Base-by-base conservation (phyloP, 2,888 invertebrate genomes). In the Acronicta psi region DNA sequence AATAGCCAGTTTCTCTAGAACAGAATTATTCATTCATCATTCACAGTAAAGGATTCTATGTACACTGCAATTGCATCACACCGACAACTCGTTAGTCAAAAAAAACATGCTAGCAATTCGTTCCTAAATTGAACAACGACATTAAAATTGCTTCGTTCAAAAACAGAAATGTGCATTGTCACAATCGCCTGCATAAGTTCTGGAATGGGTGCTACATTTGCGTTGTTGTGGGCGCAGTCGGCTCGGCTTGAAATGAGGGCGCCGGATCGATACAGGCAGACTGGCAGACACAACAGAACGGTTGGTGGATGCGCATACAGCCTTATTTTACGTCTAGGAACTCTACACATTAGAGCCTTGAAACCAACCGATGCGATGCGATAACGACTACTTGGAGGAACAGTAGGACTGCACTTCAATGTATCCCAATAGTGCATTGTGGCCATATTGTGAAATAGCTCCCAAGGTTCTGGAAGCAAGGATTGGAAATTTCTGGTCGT, bases 251-350 rank as follows among this genome's bases (percentile, higher is more conserved):
- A 87, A 92, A 91, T 80, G 93, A 91, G 94, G 94, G 91, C 95
- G 93, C 85, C 91, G 87, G 94, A 94, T 95, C 95, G 94, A 95
- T 95, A 84, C 86, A 89, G 44, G 70, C 60, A 95, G 95, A 95
- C 95, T 80, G 83, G 85, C 84, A 92, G 91, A 90, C 89, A 91
- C 88, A 91, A 90, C 90, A 90, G 72, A 63, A 68, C 69, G 63
- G 66, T 65, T 58, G 51, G 59, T 49, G 52, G 67, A 67, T 60
- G 73, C 72, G 64, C 60, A 62, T 61, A 59, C 71, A 69, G 65
- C 59, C 57, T 67, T 65, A 62, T 64, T 62, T 57, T 50, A 34
- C 57, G 56, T 63, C 75, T 70, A 75, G 69, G 58, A 61, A 50
- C 52, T 25, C 25, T 29, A 23, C 38, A 62, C 52, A 59, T 59